These are phyloP conservation scores for Protobothrops mucrosquamatus DNA, from an alignment of 2,113 vertebrate species.

Conservation along the genomic window DNA sequence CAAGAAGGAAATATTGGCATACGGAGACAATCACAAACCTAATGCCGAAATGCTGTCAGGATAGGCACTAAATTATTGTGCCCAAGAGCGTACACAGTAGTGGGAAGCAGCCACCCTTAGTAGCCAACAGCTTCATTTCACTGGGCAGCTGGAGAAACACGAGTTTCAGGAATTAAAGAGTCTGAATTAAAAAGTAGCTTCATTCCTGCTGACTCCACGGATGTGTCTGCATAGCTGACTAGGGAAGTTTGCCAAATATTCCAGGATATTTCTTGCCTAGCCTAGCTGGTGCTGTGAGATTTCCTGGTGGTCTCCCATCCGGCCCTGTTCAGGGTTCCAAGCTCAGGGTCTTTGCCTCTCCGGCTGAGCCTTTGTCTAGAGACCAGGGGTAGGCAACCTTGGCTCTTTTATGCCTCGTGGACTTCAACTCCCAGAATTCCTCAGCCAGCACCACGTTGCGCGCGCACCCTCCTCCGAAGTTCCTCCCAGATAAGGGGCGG, in stretches of 20 bases:
- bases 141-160: background rate
- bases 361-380: background rate
- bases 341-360: background rate
- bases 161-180: background rate
- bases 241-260: background rate
- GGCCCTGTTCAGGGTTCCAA: background rate
- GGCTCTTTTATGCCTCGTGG: no score
- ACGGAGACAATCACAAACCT: background rate
- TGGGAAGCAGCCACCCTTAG: background rate
- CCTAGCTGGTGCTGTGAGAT: background rate
- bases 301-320: background rate
- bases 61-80: background rate
- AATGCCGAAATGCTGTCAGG: background rate
- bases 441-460: background rate
- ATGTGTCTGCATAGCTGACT: background rate
- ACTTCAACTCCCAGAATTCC: no score
- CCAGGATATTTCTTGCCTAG: background rate
- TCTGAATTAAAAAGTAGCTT: background rate
- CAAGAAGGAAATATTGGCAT: background rate
- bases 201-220: background rate
- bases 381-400: no score
- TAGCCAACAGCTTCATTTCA: background rate
- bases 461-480: background rate
- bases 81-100: background rate
- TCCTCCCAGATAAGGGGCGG: background rate